Percentiles rank a stretch among this genome's conserved stretches.
phyloP scores from a whole-genome alignment of 1,140 invertebrate species.

The Caenorhabditis brenneri region DNA sequence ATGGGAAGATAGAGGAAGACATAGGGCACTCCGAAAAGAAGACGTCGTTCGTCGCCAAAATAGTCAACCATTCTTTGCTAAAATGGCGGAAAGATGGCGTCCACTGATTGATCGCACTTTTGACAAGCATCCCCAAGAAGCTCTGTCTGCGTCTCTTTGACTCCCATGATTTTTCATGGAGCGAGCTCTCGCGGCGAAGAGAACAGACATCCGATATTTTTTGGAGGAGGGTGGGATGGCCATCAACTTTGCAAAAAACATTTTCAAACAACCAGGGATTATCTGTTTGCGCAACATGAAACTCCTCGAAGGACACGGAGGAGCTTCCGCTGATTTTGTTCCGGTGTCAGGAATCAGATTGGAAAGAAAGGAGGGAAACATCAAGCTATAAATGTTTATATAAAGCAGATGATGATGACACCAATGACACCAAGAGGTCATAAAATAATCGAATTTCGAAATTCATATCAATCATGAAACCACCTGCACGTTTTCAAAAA shows the following conservation, averaged over 20 bases:
- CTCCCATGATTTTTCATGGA: not conserved
- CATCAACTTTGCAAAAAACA: slow-evolving; percentile 25
- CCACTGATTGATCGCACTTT: slow-evolving; percentile 29
- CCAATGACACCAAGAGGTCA: not conserved
- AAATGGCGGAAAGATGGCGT: slow-evolving; percentile 27
- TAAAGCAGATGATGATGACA: not conserved
- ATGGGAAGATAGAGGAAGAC: not conserved
- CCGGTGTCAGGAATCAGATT: not conserved
- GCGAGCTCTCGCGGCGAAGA: not conserved
- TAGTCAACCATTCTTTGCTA: not conserved
- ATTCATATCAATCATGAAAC: not conserved
- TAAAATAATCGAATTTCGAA: not conserved
- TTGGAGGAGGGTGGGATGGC: not conserved
- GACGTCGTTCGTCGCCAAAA: slow-evolving; percentile 23
- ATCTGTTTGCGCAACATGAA: slow-evolving; percentile 33
- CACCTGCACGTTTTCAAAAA: slow-evolving; percentile 17
- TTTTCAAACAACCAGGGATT: slow-evolving; percentile 28
- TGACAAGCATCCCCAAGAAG: not conserved
- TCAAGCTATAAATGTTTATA: slow-evolving; percentile 16
- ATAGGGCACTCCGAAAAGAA: no score
- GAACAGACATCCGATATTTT: slow-evolving; percentile 40
- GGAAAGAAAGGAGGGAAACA: not conserved
- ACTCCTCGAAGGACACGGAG: not conserved
- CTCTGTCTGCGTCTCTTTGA: not conserved
- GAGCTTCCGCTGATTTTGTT: slow-evolving; percentile 14